A percentile compares a stretch with the other conserved stretches of the same genome.
These are phyloP conservation scores for Corella eumyota DNA, from an alignment of 23 tunicate species.

Conservation along the genomic window DNA sequence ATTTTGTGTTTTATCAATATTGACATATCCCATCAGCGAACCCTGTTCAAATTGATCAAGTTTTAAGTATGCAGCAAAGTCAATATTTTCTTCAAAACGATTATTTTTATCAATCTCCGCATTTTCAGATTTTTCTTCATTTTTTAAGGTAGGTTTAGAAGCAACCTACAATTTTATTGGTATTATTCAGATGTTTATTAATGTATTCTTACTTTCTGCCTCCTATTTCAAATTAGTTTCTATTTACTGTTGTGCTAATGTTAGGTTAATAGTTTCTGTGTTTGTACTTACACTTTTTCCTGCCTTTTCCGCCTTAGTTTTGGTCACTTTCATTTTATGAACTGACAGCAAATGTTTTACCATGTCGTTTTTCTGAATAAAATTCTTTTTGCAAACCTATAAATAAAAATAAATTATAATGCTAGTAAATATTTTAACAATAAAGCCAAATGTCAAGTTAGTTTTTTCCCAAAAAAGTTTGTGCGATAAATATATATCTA, in stretches of 20 bases:
- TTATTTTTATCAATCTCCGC: slow-evolving; percentile 23
- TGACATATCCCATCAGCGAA: slow-evolving; percentile 68
- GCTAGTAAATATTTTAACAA: too few relatives aligned
- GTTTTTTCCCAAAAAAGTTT: not conserved
- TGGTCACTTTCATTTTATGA: slow-evolving; percentile 64
- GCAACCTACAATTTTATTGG: too few relatives aligned
- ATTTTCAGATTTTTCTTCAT: too few relatives aligned
- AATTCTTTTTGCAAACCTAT: slow-evolving; percentile 71
- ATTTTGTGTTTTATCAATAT: too few relatives aligned
- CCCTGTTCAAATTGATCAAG: slow-evolving; percentile 69
- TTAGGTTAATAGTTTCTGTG: too few relatives aligned
- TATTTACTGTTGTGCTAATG: too few relatives aligned
- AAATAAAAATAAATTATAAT: not conserved
- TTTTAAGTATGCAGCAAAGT: slow-evolving; percentile 77
- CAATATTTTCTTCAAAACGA: slow-evolving; percentile 78
- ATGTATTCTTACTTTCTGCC: too few relatives aligned
- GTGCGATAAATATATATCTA: not conserved
- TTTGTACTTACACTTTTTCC: slow-evolving; percentile 11
- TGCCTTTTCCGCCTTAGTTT: slow-evolving; percentile 46
- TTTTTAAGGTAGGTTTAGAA: too few relatives aligned
- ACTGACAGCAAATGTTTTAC: slow-evolving; percentile 54
- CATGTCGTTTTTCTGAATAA: slow-evolving; percentile 71
- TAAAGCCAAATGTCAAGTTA: too few relatives aligned
- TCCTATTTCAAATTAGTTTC: too few relatives aligned
- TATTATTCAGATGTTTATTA: too few relatives aligned